Conservation (phyloP, 2,113 vertebrate species). For the Mellivora capensis region DNA sequence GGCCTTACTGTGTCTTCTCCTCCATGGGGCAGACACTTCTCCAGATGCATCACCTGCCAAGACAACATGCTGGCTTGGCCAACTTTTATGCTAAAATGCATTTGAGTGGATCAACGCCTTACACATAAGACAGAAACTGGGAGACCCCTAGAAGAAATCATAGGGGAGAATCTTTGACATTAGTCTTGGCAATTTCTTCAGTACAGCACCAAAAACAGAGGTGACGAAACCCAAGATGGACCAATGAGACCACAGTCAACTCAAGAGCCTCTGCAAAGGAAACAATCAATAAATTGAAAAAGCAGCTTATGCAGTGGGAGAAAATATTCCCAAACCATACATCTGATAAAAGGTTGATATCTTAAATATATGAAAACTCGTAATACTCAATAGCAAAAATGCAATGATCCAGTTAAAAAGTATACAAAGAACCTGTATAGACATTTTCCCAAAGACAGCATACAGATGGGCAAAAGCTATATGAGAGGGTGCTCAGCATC, state of each 20-base stretch:
- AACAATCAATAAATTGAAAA: not conserved
- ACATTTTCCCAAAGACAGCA: not conserved
- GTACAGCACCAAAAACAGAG: no score
- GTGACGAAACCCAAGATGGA: not conserved
- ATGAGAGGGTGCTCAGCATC: not conserved
- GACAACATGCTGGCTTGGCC: accelerated
- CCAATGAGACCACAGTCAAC: not conserved
- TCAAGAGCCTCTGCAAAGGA: not conserved
- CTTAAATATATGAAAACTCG: not conserved
- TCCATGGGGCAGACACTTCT: not conserved
- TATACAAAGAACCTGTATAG: not conserved
- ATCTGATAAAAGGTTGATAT: no score
- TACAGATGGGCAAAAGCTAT: not conserved
- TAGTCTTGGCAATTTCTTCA: not conserved
- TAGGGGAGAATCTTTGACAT: not conserved
- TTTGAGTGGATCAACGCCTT: not conserved
- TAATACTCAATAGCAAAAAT: not conserved
- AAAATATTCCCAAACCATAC: not conserved
- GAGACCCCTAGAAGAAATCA: not conserved
- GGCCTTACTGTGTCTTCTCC: accelerated
- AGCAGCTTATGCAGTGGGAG: not conserved
- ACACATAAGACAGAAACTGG: not conserved
- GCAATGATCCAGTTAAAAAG: not conserved
- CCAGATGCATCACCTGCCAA: accelerated
- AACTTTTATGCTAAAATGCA: not conserved